A percentile compares a stretch with the other conserved stretches of the same genome.
phyloP scores from a whole-genome alignment of 2,888 invertebrate genomes.

The Andrena trimmerana region DNA sequence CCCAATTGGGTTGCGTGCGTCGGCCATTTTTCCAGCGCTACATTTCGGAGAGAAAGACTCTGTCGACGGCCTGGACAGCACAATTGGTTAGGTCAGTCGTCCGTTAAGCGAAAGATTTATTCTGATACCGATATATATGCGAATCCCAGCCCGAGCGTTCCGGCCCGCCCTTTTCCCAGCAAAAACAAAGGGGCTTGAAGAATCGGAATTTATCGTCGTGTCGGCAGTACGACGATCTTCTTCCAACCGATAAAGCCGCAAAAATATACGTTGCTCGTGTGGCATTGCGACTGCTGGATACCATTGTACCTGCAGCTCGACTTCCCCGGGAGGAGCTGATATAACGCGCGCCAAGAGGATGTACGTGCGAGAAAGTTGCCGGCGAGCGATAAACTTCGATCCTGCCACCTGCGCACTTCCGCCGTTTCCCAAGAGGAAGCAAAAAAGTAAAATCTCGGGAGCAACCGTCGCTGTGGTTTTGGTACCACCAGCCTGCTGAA shows the following conservation, averaged over 20 bases:
- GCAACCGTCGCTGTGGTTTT: neutral
- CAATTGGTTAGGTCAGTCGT: neutral
- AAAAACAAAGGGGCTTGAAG: constrained; percentile 30
- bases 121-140: neutral
- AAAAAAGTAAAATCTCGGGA: neutral
- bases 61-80: neutral
- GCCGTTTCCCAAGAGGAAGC: constrained; percentile 7
- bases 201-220: constrained; percentile 70
- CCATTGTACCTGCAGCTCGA: constrained; percentile 26
- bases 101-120: neutral
- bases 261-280: constrained; percentile 64
- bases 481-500: neutral
- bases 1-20: neutral
- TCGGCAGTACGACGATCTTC: constrained; percentile 69
- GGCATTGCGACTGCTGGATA: constrained; percentile 14
- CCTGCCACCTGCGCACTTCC: constrained; percentile 39
- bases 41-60: neutral
- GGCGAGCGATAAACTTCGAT: constrained; percentile 45
- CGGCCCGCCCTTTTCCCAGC: neutral
- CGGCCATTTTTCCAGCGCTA: neutral
- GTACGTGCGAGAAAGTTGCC: constrained; percentile 43
- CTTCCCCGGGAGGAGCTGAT: constrained; percentile 33
- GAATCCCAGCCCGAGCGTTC: neutral
- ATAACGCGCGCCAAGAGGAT: constrained; percentile 11
- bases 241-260: constrained; percentile 70